Percentiles rank a stretch among this genome's conserved stretches.
phyloP scores from a whole-genome alignment of 2,888 invertebrate species.

The Apodemia mormo region DNA sequence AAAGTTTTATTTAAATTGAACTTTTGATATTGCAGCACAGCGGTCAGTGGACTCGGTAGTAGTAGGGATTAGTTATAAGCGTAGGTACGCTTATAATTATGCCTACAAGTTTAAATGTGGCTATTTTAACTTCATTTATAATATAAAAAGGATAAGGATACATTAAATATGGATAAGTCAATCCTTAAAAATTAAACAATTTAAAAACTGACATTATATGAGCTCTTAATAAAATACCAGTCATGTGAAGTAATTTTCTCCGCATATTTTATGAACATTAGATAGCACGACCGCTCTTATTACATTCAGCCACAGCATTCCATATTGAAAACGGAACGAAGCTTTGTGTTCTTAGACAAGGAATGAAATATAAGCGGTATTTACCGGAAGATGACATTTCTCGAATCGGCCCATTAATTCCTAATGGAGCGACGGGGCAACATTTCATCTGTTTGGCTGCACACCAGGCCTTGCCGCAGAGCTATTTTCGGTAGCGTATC shows the following conservation, averaged over 20 bases:
- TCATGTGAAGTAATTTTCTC: constrained; percentile 3
- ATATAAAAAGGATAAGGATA: background rate
- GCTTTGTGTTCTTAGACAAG: constrained; percentile 42
- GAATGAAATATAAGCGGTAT: constrained; percentile 70
- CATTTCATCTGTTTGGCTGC: constrained; percentile 79
- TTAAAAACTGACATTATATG: background rate
- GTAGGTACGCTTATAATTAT: no score
- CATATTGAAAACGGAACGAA: constrained; percentile 21
- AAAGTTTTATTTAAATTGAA: no score
- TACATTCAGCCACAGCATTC: constrained; percentile 7
- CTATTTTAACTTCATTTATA: no score
- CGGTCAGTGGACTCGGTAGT: no score
- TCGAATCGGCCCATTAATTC: constrained; percentile 79
- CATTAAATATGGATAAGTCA: background rate
- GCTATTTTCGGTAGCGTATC: constrained; percentile 74
- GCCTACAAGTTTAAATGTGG: no score
- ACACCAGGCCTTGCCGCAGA: constrained; percentile 68
- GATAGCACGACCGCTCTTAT: constrained; percentile 48
- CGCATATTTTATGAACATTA: constrained; percentile 33
- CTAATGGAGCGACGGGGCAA: constrained; percentile 73
- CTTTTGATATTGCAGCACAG: no score
- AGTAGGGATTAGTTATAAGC: no score
- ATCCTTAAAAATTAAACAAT: background rate
- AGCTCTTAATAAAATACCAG: background rate
- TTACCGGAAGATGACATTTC: constrained; percentile 79